These are phyloP conservation scores for Hyles vespertilio DNA, from an alignment of 1,140 invertebrate genomes.

Conservation along the genomic window DNA sequence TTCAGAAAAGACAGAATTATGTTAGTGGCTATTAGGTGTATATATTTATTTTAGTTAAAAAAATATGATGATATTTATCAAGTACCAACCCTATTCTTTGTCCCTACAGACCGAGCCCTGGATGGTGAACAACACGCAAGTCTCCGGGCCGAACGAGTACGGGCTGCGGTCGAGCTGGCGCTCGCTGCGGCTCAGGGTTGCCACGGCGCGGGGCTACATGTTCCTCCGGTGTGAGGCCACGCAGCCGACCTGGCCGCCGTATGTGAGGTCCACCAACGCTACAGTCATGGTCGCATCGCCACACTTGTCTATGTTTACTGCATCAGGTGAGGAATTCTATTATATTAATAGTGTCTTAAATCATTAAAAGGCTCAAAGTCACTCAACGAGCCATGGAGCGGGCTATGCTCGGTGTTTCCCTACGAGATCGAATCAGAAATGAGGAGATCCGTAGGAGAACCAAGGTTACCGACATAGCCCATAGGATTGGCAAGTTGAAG, in stretches of 20 bases:
- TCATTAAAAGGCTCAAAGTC: no score
- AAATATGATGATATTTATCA: no score
- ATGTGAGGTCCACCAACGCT: slow-evolving; percentile 41
- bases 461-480: no score
- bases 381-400: no score
- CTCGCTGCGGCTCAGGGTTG: slow-evolving; percentile 37
- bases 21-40: no score
- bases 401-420: no score
- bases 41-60: no score
- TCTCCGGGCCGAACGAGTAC: slow-evolving; percentile 41
- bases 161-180: slow-evolving; percentile 55
- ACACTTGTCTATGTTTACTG: slow-evolving; percentile 61
- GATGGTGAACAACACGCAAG: slow-evolving; percentile 54
- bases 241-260: slow-evolving; percentile 50
- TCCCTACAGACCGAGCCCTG: slow-evolving; percentile 43
- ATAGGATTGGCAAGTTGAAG: no score
- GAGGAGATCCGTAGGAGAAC: no score
- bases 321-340: slow-evolving; percentile 42
- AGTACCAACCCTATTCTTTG: neutral
- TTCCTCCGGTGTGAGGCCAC: slow-evolving; percentile 52
- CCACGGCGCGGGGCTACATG: slow-evolving; percentile 31
- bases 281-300: slow-evolving; percentile 51
- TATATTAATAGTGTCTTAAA: neutral
- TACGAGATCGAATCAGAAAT: no score
- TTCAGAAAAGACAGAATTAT: no score